Evolutionary conservation across 2,797 vertebrate genomes (phyloP).

Genomic region (Anabas testudineus): DNA sequence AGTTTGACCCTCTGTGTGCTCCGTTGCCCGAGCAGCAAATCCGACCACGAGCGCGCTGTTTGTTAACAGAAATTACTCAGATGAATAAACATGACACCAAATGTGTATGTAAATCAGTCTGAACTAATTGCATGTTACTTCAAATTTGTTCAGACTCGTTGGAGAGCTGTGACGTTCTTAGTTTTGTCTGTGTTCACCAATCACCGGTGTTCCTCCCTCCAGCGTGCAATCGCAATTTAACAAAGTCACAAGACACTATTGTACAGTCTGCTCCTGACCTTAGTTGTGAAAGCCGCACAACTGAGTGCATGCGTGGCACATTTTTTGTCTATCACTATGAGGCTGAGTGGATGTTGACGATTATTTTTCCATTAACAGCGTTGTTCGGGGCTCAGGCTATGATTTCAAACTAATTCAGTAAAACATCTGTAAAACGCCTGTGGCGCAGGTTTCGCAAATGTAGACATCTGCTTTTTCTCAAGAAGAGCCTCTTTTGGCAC

Average conservation of each 20-base stretch:
- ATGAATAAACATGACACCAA: neutral
- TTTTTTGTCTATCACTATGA: constrained; percentile 29
- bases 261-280: neutral
- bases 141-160: neutral
- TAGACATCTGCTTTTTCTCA: constrained; percentile 47
- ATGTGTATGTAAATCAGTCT: neutral
- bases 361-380: constrained; percentile 42
- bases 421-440: constrained; percentile 37
- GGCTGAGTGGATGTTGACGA: constrained; percentile 20
- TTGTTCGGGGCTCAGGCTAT: constrained; percentile 21
- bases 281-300: neutral
- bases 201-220: no score
- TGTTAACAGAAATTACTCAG: no score
- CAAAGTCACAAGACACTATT: neutral
- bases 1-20: no score
- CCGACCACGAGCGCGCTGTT: no score
- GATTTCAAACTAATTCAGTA: constrained; percentile 31
- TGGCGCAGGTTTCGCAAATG: constrained; percentile 16
- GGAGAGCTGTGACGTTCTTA: neutral
- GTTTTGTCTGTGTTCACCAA: no score
- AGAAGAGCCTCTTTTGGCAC: constrained; percentile 28
- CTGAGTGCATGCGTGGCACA: neutral
- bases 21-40: neutral
- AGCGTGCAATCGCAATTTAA: neutral
- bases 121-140: neutral